Conservation (phyloP, 2,113 vertebrate genomes). For the Sula dactylatra region DNA sequence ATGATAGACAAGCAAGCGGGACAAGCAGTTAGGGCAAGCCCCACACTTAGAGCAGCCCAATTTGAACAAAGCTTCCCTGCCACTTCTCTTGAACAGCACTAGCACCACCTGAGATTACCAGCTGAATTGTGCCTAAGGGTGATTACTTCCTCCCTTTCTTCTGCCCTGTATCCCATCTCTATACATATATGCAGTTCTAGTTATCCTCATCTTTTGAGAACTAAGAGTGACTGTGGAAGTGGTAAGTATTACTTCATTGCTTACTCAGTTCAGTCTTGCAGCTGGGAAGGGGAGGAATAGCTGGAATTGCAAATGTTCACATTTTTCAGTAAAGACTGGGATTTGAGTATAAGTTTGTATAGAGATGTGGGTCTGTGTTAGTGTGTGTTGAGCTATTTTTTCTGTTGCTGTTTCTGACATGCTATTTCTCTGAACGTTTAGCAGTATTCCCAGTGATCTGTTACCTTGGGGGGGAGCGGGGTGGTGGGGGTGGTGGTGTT, state of each 20-base stretch:
- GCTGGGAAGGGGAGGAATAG: not conserved
- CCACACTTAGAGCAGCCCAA: fast-evolving
- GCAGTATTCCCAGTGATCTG: not conserved
- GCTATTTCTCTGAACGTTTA: not conserved
- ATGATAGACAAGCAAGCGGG: fast-evolving
- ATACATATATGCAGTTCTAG: not conserved
- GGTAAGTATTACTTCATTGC: not conserved
- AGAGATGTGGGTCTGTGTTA: not conserved
- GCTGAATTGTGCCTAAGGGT: fast-evolving
- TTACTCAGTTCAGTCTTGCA: not conserved
- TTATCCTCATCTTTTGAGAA: fast-evolving
- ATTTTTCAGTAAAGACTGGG: not conserved
- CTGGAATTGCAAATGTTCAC: not conserved
- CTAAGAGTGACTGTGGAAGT: not conserved
- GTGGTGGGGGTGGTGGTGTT: too few species aligned
- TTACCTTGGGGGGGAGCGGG: too few species aligned
- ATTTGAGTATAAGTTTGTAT: fast-evolving
- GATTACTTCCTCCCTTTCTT: not conserved
- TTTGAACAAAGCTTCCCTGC: not conserved
- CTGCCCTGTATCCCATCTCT: not conserved
- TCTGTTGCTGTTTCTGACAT: not conserved
- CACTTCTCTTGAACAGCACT: not conserved
- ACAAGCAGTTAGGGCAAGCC: fast-evolving
- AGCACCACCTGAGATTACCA: not conserved
- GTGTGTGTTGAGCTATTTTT: not conserved